Evolutionary conservation across 2,797 vertebrate species (phyloP), one percentile per base, ranked within the genome.

Genomic region (Argyrosomus regius): DNA sequence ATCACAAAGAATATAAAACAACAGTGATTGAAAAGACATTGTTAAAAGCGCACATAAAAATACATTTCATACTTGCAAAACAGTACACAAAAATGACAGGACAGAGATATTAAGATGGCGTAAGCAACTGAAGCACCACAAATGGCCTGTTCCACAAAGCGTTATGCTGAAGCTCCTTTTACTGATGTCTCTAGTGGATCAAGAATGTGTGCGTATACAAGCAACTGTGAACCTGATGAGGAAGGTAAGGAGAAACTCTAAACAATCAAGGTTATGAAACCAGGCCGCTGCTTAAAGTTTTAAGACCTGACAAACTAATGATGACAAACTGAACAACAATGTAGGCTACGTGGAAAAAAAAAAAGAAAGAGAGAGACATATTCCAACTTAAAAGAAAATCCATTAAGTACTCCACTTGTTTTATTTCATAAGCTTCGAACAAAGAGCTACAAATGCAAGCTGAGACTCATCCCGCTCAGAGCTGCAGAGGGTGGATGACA

Each of bases 41-140:
- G 64, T 39, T 67, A 64, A 85, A 82, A 81, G 54, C 63, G 75
- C 72, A 87, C 64, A 81, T 28, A 76, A 75, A 54, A 78, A 72
- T 10, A 80, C 59, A 68, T 72, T 87, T 77, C 41, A 78, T 76
- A 79, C 35, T 70, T 56, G 58, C 49, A 69, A 39, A 88, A 77
- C 43, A 61, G 71, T 11, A 61, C 50, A 86, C 22, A 82, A 66
- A 81, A 49, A 88, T 39, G 72, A 84, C 61, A 85, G 54, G 52
- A 84, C 73, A 81, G 26, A 80, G 13, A 77, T 78, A 87, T 71
- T 78, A 72, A 49, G 60, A 84, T 64, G 73, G 72, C 35, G 59
- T 35, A 43, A 81, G 77, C 26, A 7, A 81, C 72, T 56, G 58
- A 84, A 84, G 76, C 61, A 31, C 54, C 39, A 70, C 49, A 85